phyloP scores from a whole-genome alignment of 2,113 vertebrate species.

The Meriones unguiculatus region DNA sequence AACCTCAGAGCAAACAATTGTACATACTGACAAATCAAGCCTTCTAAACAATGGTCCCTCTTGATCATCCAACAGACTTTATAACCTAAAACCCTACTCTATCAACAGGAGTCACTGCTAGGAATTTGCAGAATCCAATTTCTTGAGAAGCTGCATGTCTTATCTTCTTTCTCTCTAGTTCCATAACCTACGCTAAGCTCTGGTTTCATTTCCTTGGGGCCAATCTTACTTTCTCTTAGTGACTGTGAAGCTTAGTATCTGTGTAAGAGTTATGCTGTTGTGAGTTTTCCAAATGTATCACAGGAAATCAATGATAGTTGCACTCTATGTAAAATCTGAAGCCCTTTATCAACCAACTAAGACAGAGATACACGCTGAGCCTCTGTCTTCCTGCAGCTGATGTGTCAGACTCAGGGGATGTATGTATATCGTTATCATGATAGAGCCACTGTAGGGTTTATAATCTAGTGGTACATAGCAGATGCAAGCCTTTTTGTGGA shows the following conservation, averaged over 20 bases:
- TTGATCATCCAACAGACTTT: slow-evolving; percentile 40
- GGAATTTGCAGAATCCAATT: slow-evolving; percentile 40
- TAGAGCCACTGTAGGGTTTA: not conserved
- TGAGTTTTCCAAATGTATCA: not conserved
- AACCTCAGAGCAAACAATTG: slow-evolving; percentile 58
- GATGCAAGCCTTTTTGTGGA: not conserved
- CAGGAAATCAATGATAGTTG: slow-evolving; percentile 13
- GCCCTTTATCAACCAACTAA: not conserved
- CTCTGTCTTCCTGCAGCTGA: not conserved
- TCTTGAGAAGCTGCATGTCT: slow-evolving; percentile 36
- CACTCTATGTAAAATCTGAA: slow-evolving; percentile 33
- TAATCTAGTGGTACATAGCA: not conserved
- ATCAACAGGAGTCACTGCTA: not conserved
- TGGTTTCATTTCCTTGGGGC: not conserved
- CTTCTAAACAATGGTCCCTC: slow-evolving; percentile 61
- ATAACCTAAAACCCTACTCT: slow-evolving; percentile 55
- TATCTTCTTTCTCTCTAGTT: slow-evolving; percentile 49
- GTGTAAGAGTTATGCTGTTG: not conserved
- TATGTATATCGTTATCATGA: not conserved
- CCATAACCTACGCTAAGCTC: slow-evolving; percentile 27
- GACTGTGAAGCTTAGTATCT: not conserved
- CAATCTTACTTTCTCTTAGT: not conserved
- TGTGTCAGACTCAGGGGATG: not conserved
- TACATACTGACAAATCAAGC: slow-evolving; percentile 39
- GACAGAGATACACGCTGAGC: not conserved